phyloP scores from a whole-genome alignment of 2,113 vertebrate species.

The Corythoichthys haematopterus region DNA sequence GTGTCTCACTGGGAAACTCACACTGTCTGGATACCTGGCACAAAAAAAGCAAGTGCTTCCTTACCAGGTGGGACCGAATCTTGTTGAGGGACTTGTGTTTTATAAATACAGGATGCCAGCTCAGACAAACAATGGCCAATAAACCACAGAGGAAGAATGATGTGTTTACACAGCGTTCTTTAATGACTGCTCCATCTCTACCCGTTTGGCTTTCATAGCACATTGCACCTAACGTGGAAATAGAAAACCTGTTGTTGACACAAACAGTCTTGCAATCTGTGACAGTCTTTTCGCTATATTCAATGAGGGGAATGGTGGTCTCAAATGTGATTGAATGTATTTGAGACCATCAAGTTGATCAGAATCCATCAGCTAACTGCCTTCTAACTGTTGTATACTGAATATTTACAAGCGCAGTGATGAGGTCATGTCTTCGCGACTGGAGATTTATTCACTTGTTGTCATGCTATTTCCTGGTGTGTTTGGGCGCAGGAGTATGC shows the following conservation, averaged over 20 bases:
- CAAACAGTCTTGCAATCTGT: conserved; percentile 29
- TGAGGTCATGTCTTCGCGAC: not conserved
- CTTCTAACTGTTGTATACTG: conserved; percentile 18
- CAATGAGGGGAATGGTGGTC: conserved; percentile 31
- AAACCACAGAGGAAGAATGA: conserved; percentile 67
- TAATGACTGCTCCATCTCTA: conserved; percentile 52
- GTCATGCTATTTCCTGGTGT: not conserved
- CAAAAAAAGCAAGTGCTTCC: conserved; percentile 50
- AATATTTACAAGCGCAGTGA: not conserved
- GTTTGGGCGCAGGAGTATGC: not conserved
- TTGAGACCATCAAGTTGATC: conserved; percentile 65
- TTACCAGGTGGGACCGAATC: conserved; percentile 71
- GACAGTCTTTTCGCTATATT: conserved; percentile 29
- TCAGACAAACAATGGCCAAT: conserved; percentile 67
- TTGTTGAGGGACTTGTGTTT: conserved; percentile 65
- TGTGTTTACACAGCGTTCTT: conserved; percentile 60
- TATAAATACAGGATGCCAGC: conserved; percentile 65
- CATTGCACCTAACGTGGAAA: conserved; percentile 35
- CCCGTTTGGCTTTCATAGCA: conserved; percentile 43
- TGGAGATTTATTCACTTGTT: not conserved
- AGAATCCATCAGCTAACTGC: conserved; percentile 51
- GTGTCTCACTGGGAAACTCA: conserved; percentile 55
- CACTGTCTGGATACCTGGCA: conserved; percentile 57
- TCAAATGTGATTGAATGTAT: conserved; percentile 53
- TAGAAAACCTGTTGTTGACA: conserved; percentile 33